Evolutionary conservation across 2,113 vertebrate species (phyloP).

Genomic region (Synodontis membranacea): DNA sequence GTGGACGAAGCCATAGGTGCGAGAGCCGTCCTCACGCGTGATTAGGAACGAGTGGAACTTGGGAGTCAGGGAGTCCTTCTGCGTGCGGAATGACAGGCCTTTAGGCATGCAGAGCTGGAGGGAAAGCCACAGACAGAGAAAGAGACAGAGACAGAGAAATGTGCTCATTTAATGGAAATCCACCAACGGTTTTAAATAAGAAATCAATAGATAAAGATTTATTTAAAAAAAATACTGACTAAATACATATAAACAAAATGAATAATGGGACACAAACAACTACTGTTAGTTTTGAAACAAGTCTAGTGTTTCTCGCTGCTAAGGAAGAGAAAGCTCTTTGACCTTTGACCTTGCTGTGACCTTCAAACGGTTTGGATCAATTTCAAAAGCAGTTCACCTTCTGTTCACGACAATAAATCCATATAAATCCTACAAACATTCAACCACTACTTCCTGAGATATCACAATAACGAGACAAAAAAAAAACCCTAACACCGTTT

Average conservation of each 20-base stretch:
- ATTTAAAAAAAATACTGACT: too few species aligned
- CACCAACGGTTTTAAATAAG: too few species aligned
- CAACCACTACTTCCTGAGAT: neutral
- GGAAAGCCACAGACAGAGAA: neutral
- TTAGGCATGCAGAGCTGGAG: constrained; percentile 94
- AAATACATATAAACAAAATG: too few species aligned
- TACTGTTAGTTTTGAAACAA: too few species aligned
- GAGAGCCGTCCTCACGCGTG: constrained; percentile 86
- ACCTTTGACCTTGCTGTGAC: neutral
- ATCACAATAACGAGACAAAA: too few species aligned
- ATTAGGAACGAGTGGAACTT: constrained; percentile 94
- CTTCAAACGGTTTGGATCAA: neutral
- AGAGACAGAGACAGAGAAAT: too few species aligned
- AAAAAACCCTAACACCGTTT: too few species aligned
- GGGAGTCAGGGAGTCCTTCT: constrained; percentile 79
- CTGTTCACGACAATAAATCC: neutral
- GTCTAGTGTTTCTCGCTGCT: too few species aligned
- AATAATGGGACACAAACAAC: too few species aligned
- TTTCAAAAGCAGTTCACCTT: neutral
- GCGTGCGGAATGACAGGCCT: constrained; percentile 92
- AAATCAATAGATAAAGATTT: too few species aligned
- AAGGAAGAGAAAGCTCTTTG: too few species aligned
- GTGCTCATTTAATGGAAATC: neutral
- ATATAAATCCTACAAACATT: neutral
- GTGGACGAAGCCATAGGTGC: constrained; percentile 92